These are phyloP conservation scores for Microtus oregoni DNA, from an alignment of 2,113 vertebrate genomes.

Conservation along the genomic window DNA sequence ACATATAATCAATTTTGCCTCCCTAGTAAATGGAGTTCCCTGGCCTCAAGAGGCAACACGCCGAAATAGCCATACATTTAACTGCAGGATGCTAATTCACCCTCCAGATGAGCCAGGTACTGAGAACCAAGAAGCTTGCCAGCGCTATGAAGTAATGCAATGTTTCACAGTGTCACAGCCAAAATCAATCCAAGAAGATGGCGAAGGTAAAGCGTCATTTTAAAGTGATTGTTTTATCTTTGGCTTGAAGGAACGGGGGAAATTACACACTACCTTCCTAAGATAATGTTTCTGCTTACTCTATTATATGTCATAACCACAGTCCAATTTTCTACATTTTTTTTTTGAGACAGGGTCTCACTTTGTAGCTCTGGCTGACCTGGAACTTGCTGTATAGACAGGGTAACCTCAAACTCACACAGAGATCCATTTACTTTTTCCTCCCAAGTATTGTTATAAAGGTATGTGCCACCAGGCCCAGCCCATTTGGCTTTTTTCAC, in stretches of 20 bases:
- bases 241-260: background rate
- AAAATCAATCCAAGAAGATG: slow-evolving; percentile 93
- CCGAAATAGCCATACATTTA: slow-evolving; percentile 96
- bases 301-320: background rate
- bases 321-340: slow-evolving; percentile 20
- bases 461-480: background rate
- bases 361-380: background rate
- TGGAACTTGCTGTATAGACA: background rate
- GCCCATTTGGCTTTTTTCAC: background rate
- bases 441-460: background rate
- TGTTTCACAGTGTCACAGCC: slow-evolving; percentile 96
- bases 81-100: slow-evolving; percentile 97
- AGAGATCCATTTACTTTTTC: background rate
- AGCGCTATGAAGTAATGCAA: slow-evolving; percentile 98
- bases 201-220: slow-evolving; percentile 89
- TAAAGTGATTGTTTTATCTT: slow-evolving; percentile 2
- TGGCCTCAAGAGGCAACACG: slow-evolving; percentile 94
- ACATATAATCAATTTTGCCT: slow-evolving; percentile 44
- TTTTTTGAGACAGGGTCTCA: background rate
- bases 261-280: slow-evolving; percentile 49
- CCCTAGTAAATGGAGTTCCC: slow-evolving; percentile 92
- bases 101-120: slow-evolving; percentile 92
- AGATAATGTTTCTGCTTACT: slow-evolving; percentile 31
- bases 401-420: background rate
- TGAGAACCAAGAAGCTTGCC: slow-evolving; percentile 93